These are phyloP conservation scores for Heliconius congener DNA, from an alignment of 1,140 invertebrate genomes.

Conservation along the genomic window DNA sequence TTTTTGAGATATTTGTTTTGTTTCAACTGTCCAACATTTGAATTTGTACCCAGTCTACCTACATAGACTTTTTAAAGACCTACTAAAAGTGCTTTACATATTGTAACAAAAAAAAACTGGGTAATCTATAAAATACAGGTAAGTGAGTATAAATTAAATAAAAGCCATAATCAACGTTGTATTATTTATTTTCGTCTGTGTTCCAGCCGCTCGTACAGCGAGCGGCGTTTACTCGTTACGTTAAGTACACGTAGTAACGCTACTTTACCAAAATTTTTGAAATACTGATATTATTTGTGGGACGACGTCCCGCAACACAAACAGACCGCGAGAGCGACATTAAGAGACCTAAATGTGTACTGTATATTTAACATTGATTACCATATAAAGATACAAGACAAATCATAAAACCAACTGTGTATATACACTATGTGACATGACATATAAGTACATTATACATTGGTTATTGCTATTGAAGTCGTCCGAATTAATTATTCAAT, in stretches of 20 bases:
- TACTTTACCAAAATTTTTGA: slow-evolving; percentile 76
- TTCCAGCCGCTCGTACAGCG: slow-evolving; percentile 73
- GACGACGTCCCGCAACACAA: slow-evolving; percentile 70
- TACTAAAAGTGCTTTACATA: no score
- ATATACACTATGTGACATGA: slow-evolving; percentile 54
- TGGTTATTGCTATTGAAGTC: slow-evolving; percentile 38
- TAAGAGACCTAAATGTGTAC: slow-evolving; percentile 52
- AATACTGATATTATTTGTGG: slow-evolving; percentile 78
- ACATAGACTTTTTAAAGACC: no score
- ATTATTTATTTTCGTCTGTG: slow-evolving; percentile 79
- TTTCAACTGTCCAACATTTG: no score
- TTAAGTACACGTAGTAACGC: slow-evolving; percentile 77
- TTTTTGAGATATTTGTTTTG: no score
- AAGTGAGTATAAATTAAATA: slow-evolving; percentile 6
- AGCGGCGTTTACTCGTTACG: slow-evolving; percentile 61
- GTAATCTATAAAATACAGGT: background rate
- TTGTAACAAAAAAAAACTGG: no score
- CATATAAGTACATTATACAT: slow-evolving; percentile 37
- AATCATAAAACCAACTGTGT: slow-evolving; percentile 48
- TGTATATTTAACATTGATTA: slow-evolving; percentile 51
- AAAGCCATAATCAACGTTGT: slow-evolving; percentile 69
- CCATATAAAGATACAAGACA: slow-evolving; percentile 51
- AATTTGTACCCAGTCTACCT: no score
- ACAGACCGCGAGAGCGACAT: slow-evolving; percentile 58
- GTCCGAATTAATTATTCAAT: background rate